Percentiles rank a stretch among this genome's conserved stretches.
Evolutionary conservation across 2,113 vertebrate genomes (phyloP).

Genomic region (Xiphophorus couchianus): DNA sequence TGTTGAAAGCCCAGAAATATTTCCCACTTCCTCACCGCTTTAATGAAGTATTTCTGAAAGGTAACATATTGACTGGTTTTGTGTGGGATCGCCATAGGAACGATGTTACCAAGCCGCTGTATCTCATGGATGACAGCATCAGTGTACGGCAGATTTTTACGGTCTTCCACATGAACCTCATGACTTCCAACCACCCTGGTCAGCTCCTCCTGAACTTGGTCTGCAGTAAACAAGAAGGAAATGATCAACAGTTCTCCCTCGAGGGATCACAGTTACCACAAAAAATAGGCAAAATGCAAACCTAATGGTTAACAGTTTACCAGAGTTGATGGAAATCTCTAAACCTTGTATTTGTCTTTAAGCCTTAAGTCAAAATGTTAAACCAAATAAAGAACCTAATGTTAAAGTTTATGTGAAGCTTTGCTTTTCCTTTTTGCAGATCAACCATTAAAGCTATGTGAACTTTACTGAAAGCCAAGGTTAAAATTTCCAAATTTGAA

Average conservation of each 20-base stretch:
- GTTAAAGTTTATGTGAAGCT: no score
- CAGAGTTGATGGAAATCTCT: no score
- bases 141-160: slow-evolving; percentile 73
- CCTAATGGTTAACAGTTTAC: no score
- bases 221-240: slow-evolving; percentile 37
- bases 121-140: slow-evolving; percentile 79
- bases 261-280: fast-evolving
- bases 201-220: slow-evolving; percentile 73
- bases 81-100: slow-evolving; percentile 56
- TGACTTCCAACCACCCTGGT: slow-evolving; percentile 65
- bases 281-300: no score
- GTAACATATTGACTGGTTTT: slow-evolving; percentile 59
- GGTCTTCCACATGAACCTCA: slow-evolving; percentile 61
- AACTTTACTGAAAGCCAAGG: no score
- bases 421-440: no score
- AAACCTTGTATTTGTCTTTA: no score
- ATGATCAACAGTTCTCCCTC: slow-evolving; percentile 31
- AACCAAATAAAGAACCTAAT: no score
- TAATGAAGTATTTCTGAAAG: slow-evolving; percentile 59
- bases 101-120: slow-evolving; percentile 70
- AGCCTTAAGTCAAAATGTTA: no score
- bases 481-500: no score
- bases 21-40: slow-evolving; percentile 25
- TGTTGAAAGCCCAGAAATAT: no score
- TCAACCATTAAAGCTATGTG: no score